Evolutionary conservation across 2,113 vertebrate genomes (phyloP).

Genomic region (Egretta garzetta): DNA sequence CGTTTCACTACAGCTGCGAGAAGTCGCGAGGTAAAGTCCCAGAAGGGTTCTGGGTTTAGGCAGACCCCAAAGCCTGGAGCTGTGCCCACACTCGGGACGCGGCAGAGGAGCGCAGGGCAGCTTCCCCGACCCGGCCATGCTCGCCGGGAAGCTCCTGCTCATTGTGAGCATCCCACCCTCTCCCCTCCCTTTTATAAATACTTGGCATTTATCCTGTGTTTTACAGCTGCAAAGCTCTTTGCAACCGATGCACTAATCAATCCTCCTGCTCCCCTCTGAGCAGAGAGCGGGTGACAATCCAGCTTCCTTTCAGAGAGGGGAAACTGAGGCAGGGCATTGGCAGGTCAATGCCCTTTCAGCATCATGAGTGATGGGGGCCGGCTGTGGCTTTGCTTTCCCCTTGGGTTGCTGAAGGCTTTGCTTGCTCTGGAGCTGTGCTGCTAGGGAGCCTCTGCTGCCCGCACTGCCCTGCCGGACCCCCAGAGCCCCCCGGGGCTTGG

Average conservation of each 20-base stretch:
- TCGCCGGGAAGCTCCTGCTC: neutral
- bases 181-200: neutral
- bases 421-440: neutral
- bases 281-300: neutral
- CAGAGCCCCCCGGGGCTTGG: too few species aligned
- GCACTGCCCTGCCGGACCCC: neutral
- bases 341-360: neutral
- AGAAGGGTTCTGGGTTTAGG: neutral
- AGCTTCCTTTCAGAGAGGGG: neutral
- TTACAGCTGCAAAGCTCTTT: neutral
- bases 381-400: neutral
- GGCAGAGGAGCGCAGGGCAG: neutral
- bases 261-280: rapidly evolving
- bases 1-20: neutral
- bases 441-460: neutral
- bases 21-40: neutral
- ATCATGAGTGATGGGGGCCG: neutral
- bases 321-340: conserved; percentile 1
- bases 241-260: neutral
- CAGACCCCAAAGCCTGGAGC: neutral
- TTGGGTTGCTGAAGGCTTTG: neutral
- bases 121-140: rapidly evolving
- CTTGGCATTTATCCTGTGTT: neutral
- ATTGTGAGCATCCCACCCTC: neutral
- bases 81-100: rapidly evolving